These are phyloP conservation scores for Rhyacichthys aspro DNA, from an alignment of 2,797 vertebrate species.

Conservation along the genomic window DNA sequence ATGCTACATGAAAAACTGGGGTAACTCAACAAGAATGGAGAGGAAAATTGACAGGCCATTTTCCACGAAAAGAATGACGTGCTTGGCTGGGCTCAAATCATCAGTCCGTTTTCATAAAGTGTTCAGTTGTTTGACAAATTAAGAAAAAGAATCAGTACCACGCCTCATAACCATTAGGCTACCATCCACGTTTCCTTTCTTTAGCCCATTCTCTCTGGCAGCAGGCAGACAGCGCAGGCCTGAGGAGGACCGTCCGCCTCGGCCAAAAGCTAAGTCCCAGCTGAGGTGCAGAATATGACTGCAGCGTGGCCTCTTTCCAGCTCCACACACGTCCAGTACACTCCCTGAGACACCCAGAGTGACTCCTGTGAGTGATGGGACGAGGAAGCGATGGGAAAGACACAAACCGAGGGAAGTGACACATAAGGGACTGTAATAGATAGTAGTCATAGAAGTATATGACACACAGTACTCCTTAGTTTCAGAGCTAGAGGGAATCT, in stretches of 20 bases:
- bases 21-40: conserved; percentile 14
- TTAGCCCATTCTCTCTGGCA: conserved; percentile 27
- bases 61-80: conserved; percentile 14
- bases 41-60: conserved; percentile 15
- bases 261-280: conserved; percentile 38
- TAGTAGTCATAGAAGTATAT: conserved; percentile 3
- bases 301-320: conserved; percentile 56
- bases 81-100: conserved; percentile 7
- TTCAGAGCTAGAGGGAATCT: conserved; percentile 7
- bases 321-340: conserved; percentile 29
- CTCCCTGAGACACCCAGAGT: conserved; percentile 12
- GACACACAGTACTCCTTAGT: not conserved
- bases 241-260: conserved; percentile 16
- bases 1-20: conserved; percentile 24
- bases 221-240: conserved; percentile 11
- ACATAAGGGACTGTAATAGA: conserved; percentile 7
- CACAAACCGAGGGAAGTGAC: conserved; percentile 7
- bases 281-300: conserved; percentile 55
- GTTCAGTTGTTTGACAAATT: conserved; percentile 17
- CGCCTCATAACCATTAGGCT: conserved; percentile 13
- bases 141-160: conserved; percentile 1
- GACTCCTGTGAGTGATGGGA: conserved; percentile 25
- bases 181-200: conserved; percentile 19
- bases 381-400: conserved; percentile 23
- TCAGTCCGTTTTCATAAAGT: conserved; percentile 10